Evolutionary conservation across 2,113 vertebrate species (phyloP), one percentile per base, ranked within the genome.

Genomic region (Formicarius rufipectus): DNA sequence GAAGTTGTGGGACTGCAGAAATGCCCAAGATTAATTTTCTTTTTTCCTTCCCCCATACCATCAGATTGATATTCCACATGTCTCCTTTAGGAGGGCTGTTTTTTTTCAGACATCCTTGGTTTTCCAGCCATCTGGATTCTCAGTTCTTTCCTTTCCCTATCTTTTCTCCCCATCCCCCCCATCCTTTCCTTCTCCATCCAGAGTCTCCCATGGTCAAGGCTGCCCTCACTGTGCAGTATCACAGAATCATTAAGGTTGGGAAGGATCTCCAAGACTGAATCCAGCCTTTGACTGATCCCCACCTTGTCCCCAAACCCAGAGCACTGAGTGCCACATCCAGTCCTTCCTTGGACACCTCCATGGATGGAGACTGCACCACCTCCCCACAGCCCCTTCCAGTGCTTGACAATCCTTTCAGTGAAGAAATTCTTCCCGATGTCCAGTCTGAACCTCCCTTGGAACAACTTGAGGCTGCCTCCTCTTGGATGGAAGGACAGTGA

Each of bases 21-120:
- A 21, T 22, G 8, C 18, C 14, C 0, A 1, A 16, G 19, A 37
- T 24, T 2, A 25, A n/a, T 24, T 49, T 62, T 18, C 9, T 35
- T 13, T 10, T 9, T 11, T 23, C 14, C 10, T 24, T 0, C 1
- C 23, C 3, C 23, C 23, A 11, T 44, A 9, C 28, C 12, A 9
- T 42, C 28, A 45, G 27, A 15, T 17, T 52, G 35, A 5, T 50
- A 44, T 4, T 67, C 14, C 28, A 21, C 0, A 2, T 45, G 3
- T 31, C 6, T 87, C 35, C 18, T 62, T 40, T 8, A 71, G 21
- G n/a, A 71, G 6, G 8, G 1, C 19, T 37, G 2, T 1, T 62
- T 81, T 80, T 28, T 49, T 27, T 7, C 31, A 78, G 10, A 23
- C 7, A 53, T 6, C 20, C n/a, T 58, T 49, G 8, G 6, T 9